Evolutionary conservation across 1,140 invertebrate species (phyloP).

Genomic region (Papilio helenus): DNA sequence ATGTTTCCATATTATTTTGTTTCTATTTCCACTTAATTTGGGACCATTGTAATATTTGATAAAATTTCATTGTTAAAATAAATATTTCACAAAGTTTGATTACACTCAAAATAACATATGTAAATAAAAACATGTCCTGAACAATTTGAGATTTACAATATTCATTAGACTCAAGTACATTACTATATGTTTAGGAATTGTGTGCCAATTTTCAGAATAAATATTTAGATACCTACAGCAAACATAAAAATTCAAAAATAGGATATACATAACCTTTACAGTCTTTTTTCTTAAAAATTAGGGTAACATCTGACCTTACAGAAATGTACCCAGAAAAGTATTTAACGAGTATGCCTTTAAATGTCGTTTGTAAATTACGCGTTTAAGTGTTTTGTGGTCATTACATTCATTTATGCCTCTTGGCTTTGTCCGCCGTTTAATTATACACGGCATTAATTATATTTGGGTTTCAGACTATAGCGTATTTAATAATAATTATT

Average conservation of each 20-base stretch:
- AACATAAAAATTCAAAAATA: neutral
- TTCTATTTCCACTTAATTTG: neutral
- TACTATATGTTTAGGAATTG: neutral
- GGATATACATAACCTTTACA: neutral
- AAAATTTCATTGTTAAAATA: too few species aligned
- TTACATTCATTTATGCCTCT: neutral
- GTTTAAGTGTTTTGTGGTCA: neutral
- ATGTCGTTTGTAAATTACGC: neutral
- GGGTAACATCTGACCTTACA: neutral
- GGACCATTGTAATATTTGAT: neutral
- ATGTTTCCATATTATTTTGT: neutral
- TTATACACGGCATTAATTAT: neutral
- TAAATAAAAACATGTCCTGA: too few species aligned
- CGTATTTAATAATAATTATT: neutral
- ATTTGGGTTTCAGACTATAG: neutral
- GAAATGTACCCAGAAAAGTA: neutral
- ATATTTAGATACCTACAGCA: neutral
- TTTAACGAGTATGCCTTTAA: neutral
- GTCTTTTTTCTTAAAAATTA: neutral
- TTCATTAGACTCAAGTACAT: neutral
- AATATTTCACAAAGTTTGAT: too few species aligned
- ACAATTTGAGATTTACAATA: too few species aligned
- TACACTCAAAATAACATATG: too few species aligned
- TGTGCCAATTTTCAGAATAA: neutral
- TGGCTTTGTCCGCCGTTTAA: neutral